A percentile compares a stretch with the other conserved stretches of the same genome.
These are phyloP conservation scores for Babylonia areolata DNA, from an alignment of 1,140 invertebrate genomes.

Conservation along the genomic window DNA sequence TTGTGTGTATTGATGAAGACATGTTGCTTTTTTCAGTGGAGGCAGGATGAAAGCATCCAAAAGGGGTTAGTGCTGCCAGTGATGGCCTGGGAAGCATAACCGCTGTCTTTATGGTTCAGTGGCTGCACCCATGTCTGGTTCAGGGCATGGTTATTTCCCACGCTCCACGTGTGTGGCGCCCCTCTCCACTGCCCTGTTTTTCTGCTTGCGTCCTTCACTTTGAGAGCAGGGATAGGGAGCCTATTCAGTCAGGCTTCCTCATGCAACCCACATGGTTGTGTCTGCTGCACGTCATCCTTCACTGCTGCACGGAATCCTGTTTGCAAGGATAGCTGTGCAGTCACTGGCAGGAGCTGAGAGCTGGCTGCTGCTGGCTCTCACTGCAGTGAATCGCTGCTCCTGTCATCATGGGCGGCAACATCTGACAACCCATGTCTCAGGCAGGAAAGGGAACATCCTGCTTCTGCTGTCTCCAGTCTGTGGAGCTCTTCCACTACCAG, in stretches of 20 bases:
- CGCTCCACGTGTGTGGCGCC: neutral
- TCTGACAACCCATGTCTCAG: too few relatives aligned
- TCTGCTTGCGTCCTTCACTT: neutral
- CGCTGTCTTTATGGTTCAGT: constrained; percentile 14
- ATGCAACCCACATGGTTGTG: too few relatives aligned
- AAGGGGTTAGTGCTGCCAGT: constrained; percentile 30
- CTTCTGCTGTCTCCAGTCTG: neutral
- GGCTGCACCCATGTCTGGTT: constrained; percentile 7
- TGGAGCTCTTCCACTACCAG: neutral
- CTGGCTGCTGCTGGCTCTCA: neutral
- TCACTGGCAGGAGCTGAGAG: neutral
- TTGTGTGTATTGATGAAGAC: constrained; percentile 10
- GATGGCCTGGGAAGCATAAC: constrained; percentile 8
- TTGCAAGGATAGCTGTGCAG: neutral
- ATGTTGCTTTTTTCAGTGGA: constrained; percentile 39
- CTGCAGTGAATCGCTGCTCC: neutral
- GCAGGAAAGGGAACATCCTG: too few relatives aligned
- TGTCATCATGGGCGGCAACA: neutral
- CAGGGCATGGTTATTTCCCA: neutral
- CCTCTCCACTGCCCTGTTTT: neutral
- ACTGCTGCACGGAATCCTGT: neutral
- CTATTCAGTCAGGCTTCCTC: too few relatives aligned
- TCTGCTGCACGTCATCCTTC: too few relatives aligned
- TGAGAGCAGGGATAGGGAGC: neutral
- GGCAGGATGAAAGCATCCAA: constrained; percentile 38